Base-by-base conservation (phyloP, 2,888 invertebrate species). In the Melanchra persicariae region DNA sequence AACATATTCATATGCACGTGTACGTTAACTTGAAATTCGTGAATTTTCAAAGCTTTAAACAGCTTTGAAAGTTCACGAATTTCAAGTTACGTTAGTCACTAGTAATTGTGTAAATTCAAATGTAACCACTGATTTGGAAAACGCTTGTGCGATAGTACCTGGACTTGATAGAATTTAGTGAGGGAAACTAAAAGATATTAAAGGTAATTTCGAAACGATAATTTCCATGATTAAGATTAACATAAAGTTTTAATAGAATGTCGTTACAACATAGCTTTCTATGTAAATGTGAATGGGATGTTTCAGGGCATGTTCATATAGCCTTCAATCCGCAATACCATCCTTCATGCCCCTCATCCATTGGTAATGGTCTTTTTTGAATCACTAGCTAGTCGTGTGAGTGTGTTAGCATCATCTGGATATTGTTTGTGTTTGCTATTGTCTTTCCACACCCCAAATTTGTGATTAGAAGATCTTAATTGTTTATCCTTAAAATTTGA, bases 321-420 rank as follows among this genome's bases (percentile, higher is more conserved):
- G 80, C 83, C 84, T 84, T 83, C 83, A 79, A 67, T 79, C 87
- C 82, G 73, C 82, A 74, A 83, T 65, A 83, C 83, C 86, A 85
- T 87, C 87, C 91, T 88, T 89, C 86, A 85, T 88, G 63, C 82
- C 85, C 87, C 85, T 88, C 87, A 88, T 89, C 92, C 90, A 86
- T 88, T 88, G 82, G 84, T 88, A 85, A 87, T 91, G 92, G 93
- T 93, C 93, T 93, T 93, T 93, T 94, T 94, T 93, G 93, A 92
- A 90, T 90, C 88, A 92, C 91, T 93, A 91, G 92, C 82, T 93
- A 91, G 91, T 87, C 88, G 88, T 93, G 92, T 93, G 89, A 86
- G 87, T 92, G 92, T 92, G 90, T 87, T 93, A 90, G 91, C 81
- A 87, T 89, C 89, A 89, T 91, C 85, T 86, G 83, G 87, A 87